Evolutionary conservation across 2,113 vertebrate species (phyloP), one percentile per base, ranked within the genome.

Genomic region (Ploceus nigricollis): DNA sequence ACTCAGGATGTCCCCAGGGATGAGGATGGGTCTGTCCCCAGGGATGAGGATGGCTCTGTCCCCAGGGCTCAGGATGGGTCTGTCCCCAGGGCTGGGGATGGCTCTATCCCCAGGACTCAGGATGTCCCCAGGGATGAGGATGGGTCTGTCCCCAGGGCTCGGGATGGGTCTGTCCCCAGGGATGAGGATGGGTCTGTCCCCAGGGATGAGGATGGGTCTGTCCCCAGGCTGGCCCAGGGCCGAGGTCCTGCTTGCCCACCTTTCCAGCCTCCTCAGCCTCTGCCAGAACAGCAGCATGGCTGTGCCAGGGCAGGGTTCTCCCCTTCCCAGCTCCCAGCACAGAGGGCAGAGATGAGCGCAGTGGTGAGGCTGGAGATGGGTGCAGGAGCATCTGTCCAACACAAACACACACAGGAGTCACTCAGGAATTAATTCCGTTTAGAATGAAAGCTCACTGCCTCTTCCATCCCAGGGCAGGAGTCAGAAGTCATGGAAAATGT

Each of bases 211-310:
- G 13, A 6, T 27, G 47, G n/a, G 3, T 11, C n/a, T 63, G 65
- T 44, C 7, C 39, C 42, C 56, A 25, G 7, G 10, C 17, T n/a
- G 35, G 3, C 39, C 33, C 61, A 27, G 8, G 8, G 9, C 25
- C 4, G 0, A 9, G 15, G 21, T 5, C 31, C 31, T 35, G 21
- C 15, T 71, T 17, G 2, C 4, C 11, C 6, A 4, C 31, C 2
- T 15, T 17, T 11, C 51, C 48, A 14, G 3, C 8, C 21, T 1
- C 35, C 15, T 15, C 4, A 1, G 30, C 8, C 22, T 2, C 35
- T 39, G 2, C 5, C 7, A 15, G 7, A 35, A 3, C 8, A 7
- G 0, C 2, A 9, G 1, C 22, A 3, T 0, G 3, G 35, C 51
- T 22, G 24, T n/a, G 37, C 40, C 44, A 45, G 35, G 31, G 54